phyloP scores from a whole-genome alignment of 2,797 vertebrate genomes.

The Aulostomus chinensis region DNA sequence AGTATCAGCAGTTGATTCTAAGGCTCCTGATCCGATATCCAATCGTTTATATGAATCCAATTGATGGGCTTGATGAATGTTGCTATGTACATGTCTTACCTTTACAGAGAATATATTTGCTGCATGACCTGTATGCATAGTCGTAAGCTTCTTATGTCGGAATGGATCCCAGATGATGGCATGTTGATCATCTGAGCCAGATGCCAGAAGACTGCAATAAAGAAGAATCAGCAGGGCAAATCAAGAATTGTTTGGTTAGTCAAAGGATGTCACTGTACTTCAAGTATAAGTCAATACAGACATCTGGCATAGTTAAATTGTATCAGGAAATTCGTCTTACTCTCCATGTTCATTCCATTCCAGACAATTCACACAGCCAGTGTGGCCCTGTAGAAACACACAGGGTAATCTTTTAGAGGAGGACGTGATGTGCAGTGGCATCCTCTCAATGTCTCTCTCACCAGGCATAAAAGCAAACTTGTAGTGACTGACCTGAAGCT shows the following conservation, averaged over 20 bases:
- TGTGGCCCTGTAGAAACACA: slow-evolving; percentile 87
- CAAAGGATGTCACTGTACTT: background rate
- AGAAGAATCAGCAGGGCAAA: slow-evolving; percentile 8
- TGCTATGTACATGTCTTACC: slow-evolving; percentile 79
- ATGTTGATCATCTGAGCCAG: slow-evolving; percentile 98
- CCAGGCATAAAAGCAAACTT: background rate
- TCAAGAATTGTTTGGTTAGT: background rate
- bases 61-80: too few relatives aligned
- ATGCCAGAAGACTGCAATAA: slow-evolving; percentile 88
- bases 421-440: background rate
- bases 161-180: slow-evolving; percentile 98
- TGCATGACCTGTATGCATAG: slow-evolving; percentile 98
- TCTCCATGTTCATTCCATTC: slow-evolving; percentile 99
- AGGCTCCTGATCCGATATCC: too few relatives aligned
- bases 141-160: slow-evolving; percentile 94
- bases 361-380: slow-evolving; percentile 99
- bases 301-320: too few relatives aligned
- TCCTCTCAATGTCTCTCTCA: background rate
- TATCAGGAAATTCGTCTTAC: too few relatives aligned
- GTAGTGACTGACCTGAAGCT: slow-evolving; percentile 87
- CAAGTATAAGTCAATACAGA: background rate
- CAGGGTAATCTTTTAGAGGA: background rate
- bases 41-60: too few relatives aligned
- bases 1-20: too few relatives aligned
- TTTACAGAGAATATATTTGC: slow-evolving; percentile 99